Conservation (phyloP, 2,113 vertebrate species). For the Lophotis ruficrista region DNA sequence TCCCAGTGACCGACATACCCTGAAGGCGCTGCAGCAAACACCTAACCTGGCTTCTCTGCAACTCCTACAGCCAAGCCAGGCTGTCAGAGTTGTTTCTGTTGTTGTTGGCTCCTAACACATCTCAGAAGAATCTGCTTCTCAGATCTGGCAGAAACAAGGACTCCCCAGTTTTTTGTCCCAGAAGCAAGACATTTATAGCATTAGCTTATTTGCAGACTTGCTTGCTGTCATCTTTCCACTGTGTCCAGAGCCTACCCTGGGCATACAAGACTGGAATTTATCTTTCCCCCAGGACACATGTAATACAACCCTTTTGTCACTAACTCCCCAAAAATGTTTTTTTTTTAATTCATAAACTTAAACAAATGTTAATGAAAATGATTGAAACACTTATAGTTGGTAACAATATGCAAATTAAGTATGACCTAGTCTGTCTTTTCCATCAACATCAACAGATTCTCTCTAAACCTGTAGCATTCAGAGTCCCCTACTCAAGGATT, state of each 20-base stretch:
- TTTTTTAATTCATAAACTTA: not conserved
- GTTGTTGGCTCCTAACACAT: not conserved
- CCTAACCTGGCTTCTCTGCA: not conserved
- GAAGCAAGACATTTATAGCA: not conserved
- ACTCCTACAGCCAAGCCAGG: not conserved
- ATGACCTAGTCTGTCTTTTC: not conserved
- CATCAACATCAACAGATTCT: not conserved
- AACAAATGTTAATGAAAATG: not conserved
- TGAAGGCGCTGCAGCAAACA: not conserved
- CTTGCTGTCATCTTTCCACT: not conserved
- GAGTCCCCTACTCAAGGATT: not conserved
- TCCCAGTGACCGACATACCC: not conserved
- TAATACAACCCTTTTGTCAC: not conserved
- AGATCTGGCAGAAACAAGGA: not conserved
- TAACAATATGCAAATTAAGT: not conserved
- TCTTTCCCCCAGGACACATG: not conserved
- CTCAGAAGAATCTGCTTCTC: not conserved
- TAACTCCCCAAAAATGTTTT: rapidly evolving
- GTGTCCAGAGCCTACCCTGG: not conserved
- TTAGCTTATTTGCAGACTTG: not conserved
- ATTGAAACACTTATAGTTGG: not conserved
- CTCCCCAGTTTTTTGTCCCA: not conserved
- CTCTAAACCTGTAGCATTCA: not conserved
- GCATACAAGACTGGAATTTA: not conserved
- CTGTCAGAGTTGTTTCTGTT: not conserved